Conservation (phyloP, 2,113 vertebrate species). For the Delphinus delphis region DNA sequence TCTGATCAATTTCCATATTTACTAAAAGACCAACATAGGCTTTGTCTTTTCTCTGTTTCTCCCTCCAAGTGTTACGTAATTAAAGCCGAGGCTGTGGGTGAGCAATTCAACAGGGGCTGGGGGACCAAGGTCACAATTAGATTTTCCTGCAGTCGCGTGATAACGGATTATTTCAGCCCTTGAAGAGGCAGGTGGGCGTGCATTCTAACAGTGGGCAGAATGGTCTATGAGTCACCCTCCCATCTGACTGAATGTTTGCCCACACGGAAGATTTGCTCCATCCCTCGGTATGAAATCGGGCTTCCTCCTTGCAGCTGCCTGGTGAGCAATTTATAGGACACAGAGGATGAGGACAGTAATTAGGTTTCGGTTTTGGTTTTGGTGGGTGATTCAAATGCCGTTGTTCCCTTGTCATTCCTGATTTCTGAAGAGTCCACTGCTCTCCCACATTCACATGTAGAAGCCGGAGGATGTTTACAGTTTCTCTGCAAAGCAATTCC, state of each 20-base stretch:
- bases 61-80: neutral
- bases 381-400: neutral
- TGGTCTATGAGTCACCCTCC: neutral
- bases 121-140: slow-evolving; percentile 4
- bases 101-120: neutral
- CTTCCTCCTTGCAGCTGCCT: neutral
- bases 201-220: neutral
- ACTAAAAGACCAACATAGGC: neutral
- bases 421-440: neutral
- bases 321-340: neutral
- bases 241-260: neutral
- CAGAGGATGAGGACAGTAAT: neutral
- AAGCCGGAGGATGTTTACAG: neutral
- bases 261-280: neutral
- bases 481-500: neutral
- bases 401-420: neutral
- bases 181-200: slow-evolving; percentile 1
- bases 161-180: neutral
- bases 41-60: neutral
- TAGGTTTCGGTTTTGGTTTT: neutral
- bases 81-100: neutral
- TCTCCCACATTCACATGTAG: neutral
- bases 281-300: neutral
- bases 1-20: neutral
- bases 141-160: neutral